Evolutionary conservation across 2,888 invertebrate genomes (phyloP).

Genomic region (Crematogaster levior): DNA sequence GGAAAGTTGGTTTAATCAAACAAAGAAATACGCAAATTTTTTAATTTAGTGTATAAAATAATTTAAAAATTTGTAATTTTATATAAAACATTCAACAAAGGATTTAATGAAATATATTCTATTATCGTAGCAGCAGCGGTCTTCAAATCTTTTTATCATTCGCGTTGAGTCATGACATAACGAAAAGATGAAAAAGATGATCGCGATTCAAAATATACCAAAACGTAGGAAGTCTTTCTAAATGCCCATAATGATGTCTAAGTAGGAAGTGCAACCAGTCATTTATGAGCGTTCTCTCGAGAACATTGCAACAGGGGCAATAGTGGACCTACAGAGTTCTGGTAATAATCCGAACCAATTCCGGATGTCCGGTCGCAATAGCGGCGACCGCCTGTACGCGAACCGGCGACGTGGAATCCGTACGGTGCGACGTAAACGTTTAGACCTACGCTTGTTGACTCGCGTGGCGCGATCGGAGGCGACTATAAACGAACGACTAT

Average conservation of each 20-base stretch:
- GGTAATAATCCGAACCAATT: constrained; percentile 44
- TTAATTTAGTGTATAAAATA: neutral
- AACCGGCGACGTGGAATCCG: constrained; percentile 18
- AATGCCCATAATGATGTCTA: neutral
- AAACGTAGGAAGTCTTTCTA: neutral
- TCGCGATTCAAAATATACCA: neutral
- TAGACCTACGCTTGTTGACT: constrained; percentile 34
- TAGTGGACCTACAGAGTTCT: constrained; percentile 18
- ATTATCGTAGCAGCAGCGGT: neutral
- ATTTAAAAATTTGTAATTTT: neutral
- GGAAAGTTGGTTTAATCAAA: neutral
- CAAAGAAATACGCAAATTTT: neutral
- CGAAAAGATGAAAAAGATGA: neutral
- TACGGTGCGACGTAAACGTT: constrained; percentile 6
- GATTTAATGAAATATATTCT: neutral
- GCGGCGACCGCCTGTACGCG: neutral
- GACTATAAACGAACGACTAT: constrained; percentile 71
- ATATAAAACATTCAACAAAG: neutral
- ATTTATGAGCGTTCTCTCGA: constrained; percentile 21
- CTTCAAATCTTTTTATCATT: neutral
- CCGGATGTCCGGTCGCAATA: constrained; percentile 45
- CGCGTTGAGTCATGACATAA: neutral
- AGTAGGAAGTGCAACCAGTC: constrained; percentile 21
- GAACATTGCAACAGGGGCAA: constrained; percentile 24
- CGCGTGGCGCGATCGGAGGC: constrained; percentile 59